phyloP scores from a whole-genome alignment of 92 coral and sea anemone species.

The Parazoanthus atlanticus region DNA sequence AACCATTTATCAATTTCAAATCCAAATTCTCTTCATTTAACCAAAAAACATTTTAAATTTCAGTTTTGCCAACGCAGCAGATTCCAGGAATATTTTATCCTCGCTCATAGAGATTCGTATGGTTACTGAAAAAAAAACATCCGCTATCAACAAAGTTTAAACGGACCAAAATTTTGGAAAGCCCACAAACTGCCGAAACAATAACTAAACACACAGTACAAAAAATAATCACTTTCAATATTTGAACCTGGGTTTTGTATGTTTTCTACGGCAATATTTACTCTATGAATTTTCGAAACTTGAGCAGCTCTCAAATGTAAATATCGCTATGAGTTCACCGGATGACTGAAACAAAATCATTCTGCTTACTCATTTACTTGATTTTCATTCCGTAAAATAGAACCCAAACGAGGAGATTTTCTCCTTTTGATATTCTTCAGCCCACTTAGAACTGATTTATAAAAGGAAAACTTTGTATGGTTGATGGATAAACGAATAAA shows the following conservation, averaged over 20 bases:
- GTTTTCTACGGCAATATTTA: slow-evolving; percentile 69
- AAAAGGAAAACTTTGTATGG: neutral
- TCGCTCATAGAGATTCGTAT: neutral
- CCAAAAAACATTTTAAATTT: neutral
- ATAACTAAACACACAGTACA: slow-evolving; percentile 54
- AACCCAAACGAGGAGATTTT: neutral
- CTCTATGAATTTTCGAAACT: slow-evolving; percentile 64
- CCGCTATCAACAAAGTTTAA: neutral
- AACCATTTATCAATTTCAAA: neutral
- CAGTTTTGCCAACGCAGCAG: neutral
- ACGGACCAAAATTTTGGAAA: neutral
- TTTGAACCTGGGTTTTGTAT: slow-evolving; percentile 52
- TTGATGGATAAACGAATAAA: neutral
- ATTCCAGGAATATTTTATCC: slow-evolving; percentile 3
- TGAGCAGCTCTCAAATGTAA: slow-evolving; percentile 47
- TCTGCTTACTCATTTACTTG: neutral
- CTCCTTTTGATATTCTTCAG: neutral
- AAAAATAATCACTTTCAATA: slow-evolving; percentile 57
- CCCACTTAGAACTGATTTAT: neutral
- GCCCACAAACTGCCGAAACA: slow-evolving; percentile 24
- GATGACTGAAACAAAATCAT: neutral
- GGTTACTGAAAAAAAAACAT: neutral
- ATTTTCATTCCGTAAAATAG: neutral
- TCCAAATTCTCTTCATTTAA: neutral
- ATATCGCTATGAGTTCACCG: neutral